These are phyloP conservation scores for Panurus biarmicus DNA, from an alignment of 2,113 vertebrate species.

Conservation along the genomic window DNA sequence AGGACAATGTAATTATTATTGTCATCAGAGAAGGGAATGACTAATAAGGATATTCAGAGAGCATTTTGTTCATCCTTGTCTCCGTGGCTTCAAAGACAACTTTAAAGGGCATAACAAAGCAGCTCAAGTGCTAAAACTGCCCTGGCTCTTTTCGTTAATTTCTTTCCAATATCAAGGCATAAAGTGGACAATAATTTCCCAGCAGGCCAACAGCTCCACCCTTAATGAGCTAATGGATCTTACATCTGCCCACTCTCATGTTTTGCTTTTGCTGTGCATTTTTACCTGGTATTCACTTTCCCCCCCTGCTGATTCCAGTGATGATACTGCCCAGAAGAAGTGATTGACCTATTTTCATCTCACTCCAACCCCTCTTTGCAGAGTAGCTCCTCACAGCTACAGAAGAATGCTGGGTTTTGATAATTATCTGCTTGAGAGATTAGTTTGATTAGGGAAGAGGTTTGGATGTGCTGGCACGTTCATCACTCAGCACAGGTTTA, in stretches of 20 bases:
- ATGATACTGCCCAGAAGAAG: not conserved
- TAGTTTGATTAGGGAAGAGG: not conserved
- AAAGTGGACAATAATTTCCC: slow-evolving; percentile 47
- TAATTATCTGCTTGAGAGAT: not conserved
- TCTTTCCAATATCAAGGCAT: slow-evolving; percentile 35
- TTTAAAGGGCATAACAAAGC: slow-evolving; percentile 64
- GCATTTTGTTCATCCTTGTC: not conserved
- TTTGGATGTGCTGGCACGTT: accelerated
- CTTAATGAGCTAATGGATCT: slow-evolving; percentile 11
- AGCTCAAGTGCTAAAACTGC: slow-evolving; percentile 35
- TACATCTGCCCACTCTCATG: not conserved
- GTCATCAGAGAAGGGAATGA: slow-evolving; percentile 21
- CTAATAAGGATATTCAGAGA: slow-evolving; percentile 47
- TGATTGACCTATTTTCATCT: not conserved
- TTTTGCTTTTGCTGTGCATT: not conserved
- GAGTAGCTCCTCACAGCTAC: not conserved
- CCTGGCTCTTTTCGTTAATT: slow-evolving; percentile 31
- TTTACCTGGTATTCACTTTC: not conserved
- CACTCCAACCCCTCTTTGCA: not conserved
- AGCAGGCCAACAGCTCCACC: slow-evolving; percentile 9
- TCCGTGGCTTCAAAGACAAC: slow-evolving; percentile 20
- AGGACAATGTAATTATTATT: slow-evolving; percentile 50
- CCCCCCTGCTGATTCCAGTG: not conserved
- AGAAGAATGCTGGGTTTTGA: not conserved
- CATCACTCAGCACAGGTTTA: not conserved